These are phyloP conservation scores for Grapholita molesta DNA, from an alignment of 1,140 invertebrate genomes.

Conservation along the genomic window DNA sequence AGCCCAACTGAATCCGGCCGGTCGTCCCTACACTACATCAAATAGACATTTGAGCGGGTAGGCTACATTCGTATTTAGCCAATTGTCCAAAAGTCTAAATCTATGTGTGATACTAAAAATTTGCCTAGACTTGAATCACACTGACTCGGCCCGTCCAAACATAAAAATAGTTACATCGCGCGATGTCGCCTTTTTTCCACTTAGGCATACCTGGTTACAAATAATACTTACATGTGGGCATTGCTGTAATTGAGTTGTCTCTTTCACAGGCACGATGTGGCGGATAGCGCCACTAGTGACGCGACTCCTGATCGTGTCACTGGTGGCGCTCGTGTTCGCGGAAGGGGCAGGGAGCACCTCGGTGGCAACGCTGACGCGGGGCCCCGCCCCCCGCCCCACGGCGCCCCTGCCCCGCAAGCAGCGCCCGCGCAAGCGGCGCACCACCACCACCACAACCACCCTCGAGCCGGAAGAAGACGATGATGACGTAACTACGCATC, in stretches of 20 bases:
- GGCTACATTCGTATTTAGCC: too few species aligned
- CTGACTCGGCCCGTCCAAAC: too few species aligned
- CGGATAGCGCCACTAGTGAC: constrained; percentile 64
- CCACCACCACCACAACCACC: constrained; percentile 57
- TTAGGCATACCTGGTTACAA: too few species aligned
- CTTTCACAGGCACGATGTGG: constrained; percentile 51
- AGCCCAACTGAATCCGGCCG: too few species aligned
- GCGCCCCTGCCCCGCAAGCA: constrained; percentile 24
- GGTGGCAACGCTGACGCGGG: constrained; percentile 18
- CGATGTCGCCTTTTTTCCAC: too few species aligned
- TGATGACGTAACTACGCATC: constrained; percentile 35
- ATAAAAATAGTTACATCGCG: too few species aligned
- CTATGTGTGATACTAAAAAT: too few species aligned
- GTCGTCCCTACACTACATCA: too few species aligned
- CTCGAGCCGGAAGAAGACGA: constrained; percentile 52
- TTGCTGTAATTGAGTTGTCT: constrained; percentile 23
- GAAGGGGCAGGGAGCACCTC: constrained; percentile 40
- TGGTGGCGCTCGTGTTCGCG: constrained; percentile 63
- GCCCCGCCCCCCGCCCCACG: constrained; percentile 24
- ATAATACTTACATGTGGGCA: not conserved
- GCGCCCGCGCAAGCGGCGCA: constrained; percentile 46
- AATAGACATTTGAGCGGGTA: too few species aligned
- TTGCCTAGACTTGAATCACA: too few species aligned
- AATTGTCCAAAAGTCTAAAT: too few species aligned
- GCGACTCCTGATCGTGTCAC: constrained; percentile 57